These are phyloP conservation scores for Characodon lateralis DNA, from an alignment of 2,797 vertebrate genomes.

Conservation along the genomic window DNA sequence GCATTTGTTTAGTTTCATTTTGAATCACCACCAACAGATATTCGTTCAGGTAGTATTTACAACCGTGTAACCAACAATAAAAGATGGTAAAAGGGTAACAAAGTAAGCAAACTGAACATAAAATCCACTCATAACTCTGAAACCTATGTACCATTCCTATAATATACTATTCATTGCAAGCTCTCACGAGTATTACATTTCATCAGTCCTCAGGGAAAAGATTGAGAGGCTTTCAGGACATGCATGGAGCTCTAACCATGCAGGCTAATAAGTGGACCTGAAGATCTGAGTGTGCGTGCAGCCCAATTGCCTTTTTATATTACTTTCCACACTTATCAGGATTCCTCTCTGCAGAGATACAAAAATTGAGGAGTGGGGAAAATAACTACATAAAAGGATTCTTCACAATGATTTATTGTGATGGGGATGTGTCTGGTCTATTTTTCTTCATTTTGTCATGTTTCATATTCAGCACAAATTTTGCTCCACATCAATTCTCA, in stretches of 20 bases:
- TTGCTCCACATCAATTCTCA: too few species aligned
- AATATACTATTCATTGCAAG: neutral
- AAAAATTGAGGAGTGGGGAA: neutral
- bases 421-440: slow-evolving; percentile 22
- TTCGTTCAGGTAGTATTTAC: neutral
- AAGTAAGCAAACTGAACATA: neutral
- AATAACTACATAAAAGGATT: slow-evolving; percentile 24
- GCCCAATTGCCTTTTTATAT: slow-evolving; percentile 10
- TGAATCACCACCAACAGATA: neutral
- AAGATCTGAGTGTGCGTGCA: slow-evolving; percentile 26
- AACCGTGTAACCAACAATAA: neutral
- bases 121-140: slow-evolving; percentile 3
- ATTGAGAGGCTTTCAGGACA: slow-evolving; percentile 5
- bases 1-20: neutral
- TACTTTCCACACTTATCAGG: slow-evolving; percentile 38
- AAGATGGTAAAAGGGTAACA: slow-evolving; percentile 3
- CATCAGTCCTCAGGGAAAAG: slow-evolving; percentile 13
- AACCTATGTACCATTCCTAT: neutral
- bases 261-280: slow-evolving; percentile 12
- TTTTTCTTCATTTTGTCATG: too few species aligned
- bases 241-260: slow-evolving; percentile 11
- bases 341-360: slow-evolving; percentile 42
- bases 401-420: slow-evolving; percentile 26
- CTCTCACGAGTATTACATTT: slow-evolving; percentile 8
- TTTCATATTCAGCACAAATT: too few species aligned